Percentiles rank a stretch among this genome's conserved stretches.
Evolutionary conservation across 1,140 invertebrate species (phyloP).

Genomic region (Brachionus sp.): DNA sequence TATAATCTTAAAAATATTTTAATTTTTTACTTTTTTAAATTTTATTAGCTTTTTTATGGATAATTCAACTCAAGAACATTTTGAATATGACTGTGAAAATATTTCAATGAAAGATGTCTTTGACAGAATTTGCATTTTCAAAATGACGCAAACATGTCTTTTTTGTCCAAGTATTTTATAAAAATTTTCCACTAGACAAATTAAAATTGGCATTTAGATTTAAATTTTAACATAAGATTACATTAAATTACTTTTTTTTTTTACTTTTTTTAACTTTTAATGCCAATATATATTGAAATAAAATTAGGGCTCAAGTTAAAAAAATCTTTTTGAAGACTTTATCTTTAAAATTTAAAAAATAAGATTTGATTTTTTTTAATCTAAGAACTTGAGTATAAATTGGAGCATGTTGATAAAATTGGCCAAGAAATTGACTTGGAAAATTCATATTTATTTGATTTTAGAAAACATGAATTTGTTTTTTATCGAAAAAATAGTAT

Average conservation of each 20-base stretch:
- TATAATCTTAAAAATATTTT: not conserved
- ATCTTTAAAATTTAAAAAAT: too few species aligned
- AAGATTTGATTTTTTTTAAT: too few species aligned
- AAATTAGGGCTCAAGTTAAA: too few species aligned
- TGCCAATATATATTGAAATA: too few species aligned
- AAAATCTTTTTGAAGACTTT: too few species aligned
- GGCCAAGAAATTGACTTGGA: conserved; percentile 10
- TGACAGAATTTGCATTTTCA: not conserved
- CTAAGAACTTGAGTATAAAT: not conserved
- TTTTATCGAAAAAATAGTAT: conserved; percentile 24
- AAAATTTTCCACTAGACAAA: too few species aligned
- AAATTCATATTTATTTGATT: not conserved
- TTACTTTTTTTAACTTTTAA: too few species aligned
- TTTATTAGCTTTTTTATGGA: not conserved
- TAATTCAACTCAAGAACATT: not conserved
- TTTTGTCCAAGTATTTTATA: conserved; percentile 28
- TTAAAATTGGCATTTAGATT: too few species aligned
- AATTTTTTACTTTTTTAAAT: not conserved
- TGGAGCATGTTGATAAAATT: conserved; percentile 16
- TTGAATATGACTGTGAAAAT: conserved; percentile 6
- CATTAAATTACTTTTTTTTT: too few species aligned
- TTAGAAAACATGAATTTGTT: conserved; percentile 8
- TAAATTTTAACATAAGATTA: too few species aligned
- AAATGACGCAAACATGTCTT: not conserved
- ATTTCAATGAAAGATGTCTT: conserved; percentile 12